These are phyloP conservation scores for Diplazon laetatorius DNA, from an alignment of 2,888 invertebrate species.

Conservation along the genomic window DNA sequence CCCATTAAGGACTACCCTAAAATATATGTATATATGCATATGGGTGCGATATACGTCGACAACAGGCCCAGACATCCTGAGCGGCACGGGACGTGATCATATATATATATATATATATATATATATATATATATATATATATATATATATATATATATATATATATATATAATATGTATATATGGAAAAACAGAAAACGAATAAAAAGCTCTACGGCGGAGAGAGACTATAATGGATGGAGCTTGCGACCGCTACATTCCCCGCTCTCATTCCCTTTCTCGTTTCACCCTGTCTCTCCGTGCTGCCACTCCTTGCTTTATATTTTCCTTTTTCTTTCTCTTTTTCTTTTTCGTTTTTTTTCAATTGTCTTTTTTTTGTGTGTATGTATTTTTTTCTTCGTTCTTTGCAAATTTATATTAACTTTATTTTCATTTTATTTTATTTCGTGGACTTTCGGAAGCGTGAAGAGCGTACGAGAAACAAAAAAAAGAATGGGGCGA, in stretches of 20 bases:
- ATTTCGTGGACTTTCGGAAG: slow-evolving; percentile 33
- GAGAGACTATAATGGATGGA: slow-evolving; percentile 52
- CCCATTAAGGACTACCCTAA: too few relatives aligned
- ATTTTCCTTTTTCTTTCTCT: slow-evolving; percentile 2
- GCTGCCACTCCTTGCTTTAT: slow-evolving; percentile 11
- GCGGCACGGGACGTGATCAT: neutral
- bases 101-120: too few relatives aligned
- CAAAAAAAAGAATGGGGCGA: too few relatives aligned
- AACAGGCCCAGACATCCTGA: neutral
- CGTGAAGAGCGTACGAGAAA: slow-evolving; percentile 43
- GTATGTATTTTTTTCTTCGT: slow-evolving; percentile 8
- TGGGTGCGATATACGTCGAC: slow-evolving; percentile 11
- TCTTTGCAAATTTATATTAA: too few relatives aligned
- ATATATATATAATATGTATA: too few relatives aligned
- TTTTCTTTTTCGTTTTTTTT: neutral
- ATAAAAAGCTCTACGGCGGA: slow-evolving; percentile 35
- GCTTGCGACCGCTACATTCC: slow-evolving; percentile 42
- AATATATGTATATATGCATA: too few relatives aligned
- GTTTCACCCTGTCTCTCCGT: slow-evolving; percentile 8
- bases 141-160: too few relatives aligned
- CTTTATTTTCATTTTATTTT: neutral
- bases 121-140: too few relatives aligned
- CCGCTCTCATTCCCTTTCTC: slow-evolving; percentile 21
- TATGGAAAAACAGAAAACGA: slow-evolving; percentile 19
- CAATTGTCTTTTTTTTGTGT: too few relatives aligned